Evolutionary conservation across 2,113 vertebrate species (phyloP).

Genomic region (Oreocharis arfaki): DNA sequence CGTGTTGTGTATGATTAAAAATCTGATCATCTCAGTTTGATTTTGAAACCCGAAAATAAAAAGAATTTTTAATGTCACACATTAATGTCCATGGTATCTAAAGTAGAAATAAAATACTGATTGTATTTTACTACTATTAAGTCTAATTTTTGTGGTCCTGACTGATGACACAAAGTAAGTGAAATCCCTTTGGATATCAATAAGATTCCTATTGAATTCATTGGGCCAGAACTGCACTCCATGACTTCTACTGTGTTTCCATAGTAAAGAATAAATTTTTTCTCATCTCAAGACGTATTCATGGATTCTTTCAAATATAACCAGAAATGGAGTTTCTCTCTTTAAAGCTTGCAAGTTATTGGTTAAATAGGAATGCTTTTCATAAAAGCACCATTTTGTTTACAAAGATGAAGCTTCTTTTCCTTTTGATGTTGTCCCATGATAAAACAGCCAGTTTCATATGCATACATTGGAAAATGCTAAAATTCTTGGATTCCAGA

Average conservation of each 20-base stretch:
- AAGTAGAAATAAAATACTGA: background rate
- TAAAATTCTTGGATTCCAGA: background rate
- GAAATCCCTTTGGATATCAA: background rate
- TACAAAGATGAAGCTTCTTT: background rate
- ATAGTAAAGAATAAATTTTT: background rate
- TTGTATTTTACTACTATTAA: background rate
- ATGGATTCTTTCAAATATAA: background rate
- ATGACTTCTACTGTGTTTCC: background rate
- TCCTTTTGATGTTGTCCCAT: background rate
- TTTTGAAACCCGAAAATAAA: background rate
- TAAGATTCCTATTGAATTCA: background rate
- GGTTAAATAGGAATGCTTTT: background rate
- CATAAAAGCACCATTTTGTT: background rate
- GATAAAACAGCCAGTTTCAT: background rate
- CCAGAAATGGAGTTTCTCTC: background rate
- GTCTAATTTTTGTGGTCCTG: background rate
- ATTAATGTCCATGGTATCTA: background rate
- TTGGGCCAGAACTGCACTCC: background rate
- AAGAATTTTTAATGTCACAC: background rate
- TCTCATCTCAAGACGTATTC: background rate
- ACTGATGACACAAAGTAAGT: background rate
- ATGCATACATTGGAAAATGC: background rate
- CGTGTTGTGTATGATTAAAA: background rate
- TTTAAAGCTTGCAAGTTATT: background rate
- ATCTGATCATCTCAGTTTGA: background rate